These are phyloP conservation scores for Rallus crepitans DNA, from an alignment of 2,797 vertebrate genomes.

Conservation along the genomic window DNA sequence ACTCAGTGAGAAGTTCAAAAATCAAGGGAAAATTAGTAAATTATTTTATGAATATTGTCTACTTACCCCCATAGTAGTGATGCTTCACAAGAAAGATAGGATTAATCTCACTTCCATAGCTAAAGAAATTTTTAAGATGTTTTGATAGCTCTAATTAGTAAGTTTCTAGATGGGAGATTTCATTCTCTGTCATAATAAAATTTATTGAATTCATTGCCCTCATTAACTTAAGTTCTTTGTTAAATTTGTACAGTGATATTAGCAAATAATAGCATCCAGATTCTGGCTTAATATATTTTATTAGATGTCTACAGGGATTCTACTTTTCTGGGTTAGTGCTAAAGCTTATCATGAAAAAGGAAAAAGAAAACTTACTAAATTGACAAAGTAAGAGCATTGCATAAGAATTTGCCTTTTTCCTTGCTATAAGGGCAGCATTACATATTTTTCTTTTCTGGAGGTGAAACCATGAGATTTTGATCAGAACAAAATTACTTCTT, in stretches of 20 bases:
- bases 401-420: not conserved
- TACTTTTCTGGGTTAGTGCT: not conserved
- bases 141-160: not conserved
- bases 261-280: not conserved
- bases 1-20: not conserved
- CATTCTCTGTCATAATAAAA: not conserved
- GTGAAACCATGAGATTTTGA: conserved; percentile 24
- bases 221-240: not conserved
- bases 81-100: not conserved
- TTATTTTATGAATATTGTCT: not conserved
- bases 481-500: conserved; percentile 21
- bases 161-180: not conserved
- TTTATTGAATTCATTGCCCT: not conserved
- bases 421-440: not conserved
- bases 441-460: not conserved
- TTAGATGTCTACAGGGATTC: not conserved
- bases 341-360: not conserved
- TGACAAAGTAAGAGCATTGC: not conserved
- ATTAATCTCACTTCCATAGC: not conserved
- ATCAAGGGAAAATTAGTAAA: not conserved
- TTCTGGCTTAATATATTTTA: not conserved
- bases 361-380: not conserved
- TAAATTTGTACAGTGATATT: not conserved
- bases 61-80: not conserved
- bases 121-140: not conserved